These are phyloP conservation scores for Riparia riparia DNA, from an alignment of 2,113 vertebrate genomes.

Conservation along the genomic window DNA sequence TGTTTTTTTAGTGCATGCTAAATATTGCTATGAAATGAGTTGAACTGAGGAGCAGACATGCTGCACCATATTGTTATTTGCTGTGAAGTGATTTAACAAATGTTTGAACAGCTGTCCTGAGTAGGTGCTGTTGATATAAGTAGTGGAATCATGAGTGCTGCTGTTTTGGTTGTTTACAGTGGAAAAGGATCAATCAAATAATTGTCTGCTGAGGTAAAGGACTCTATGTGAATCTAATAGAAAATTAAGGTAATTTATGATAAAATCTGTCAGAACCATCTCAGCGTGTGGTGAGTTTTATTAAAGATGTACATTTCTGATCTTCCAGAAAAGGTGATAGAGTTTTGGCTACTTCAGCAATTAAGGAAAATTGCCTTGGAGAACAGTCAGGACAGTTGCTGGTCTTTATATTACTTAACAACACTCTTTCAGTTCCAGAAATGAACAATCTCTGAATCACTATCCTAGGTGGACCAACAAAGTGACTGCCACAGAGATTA, in stretches of 20 bases:
- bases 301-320: not conserved
- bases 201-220: not conserved
- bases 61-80: conserved; percentile 28
- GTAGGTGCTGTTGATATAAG: not conserved
- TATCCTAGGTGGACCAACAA: not conserved
- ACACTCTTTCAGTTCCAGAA: not conserved
- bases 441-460: not conserved
- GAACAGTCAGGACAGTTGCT: not conserved
- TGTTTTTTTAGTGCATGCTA: not conserved
- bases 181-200: not conserved
- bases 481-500: not conserved
- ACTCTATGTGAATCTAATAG: not conserved
- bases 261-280: not conserved
- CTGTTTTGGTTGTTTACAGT: conserved; percentile 13
- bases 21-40: not conserved
- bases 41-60: conserved; percentile 4
- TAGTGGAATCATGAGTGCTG: not conserved
- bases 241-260: not conserved
- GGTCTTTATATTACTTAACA: not conserved
- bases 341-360: not conserved
- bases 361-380: not conserved
- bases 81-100: conserved; percentile 70
- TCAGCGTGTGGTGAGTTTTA: not conserved
- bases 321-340: not conserved
- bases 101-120: conserved; percentile 65